Conservation (phyloP, 2,888 invertebrate species). For the Eupithecia subumbrata region DNA sequence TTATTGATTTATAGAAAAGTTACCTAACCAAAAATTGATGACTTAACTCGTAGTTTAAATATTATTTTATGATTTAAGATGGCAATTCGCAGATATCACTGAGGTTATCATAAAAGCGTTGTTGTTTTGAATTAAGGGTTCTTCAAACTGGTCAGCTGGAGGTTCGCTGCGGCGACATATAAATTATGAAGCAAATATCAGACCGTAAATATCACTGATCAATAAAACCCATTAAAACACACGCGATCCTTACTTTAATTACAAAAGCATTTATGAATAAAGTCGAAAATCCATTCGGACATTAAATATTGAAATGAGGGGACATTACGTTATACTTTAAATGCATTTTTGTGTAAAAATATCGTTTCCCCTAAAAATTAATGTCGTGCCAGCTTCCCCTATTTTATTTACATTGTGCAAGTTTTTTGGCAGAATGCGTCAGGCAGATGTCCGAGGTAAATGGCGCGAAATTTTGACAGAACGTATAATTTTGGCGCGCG, state of each 20-base stretch:
- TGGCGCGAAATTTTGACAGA: slow-evolving; percentile 83
- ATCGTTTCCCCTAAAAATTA: slow-evolving; percentile 79
- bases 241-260: slow-evolving; percentile 48
- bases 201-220: slow-evolving; percentile 27
- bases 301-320: slow-evolving; percentile 79
- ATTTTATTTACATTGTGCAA: slow-evolving; percentile 76
- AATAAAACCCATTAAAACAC: slow-evolving; percentile 43
- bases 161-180: no score
- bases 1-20: no score
- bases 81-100: no score
- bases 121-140: no score
- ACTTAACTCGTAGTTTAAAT: no score
- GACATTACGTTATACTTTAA: slow-evolving; percentile 78
- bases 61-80: no score
- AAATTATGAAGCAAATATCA: slow-evolving; percentile 5
- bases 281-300: slow-evolving; percentile 54
- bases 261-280: slow-evolving; percentile 45
- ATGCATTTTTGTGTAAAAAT: slow-evolving; percentile 80
- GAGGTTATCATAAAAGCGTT: no score
- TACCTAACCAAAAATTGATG: no score
- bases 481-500: slow-evolving; percentile 74
- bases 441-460: slow-evolving; percentile 78
- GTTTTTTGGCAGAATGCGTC: slow-evolving; percentile 59
- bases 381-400: slow-evolving; percentile 73
- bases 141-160: no score